Evolutionary conservation across 2,797 vertebrate species (phyloP).

Genomic region (Merluccius polli): DNA sequence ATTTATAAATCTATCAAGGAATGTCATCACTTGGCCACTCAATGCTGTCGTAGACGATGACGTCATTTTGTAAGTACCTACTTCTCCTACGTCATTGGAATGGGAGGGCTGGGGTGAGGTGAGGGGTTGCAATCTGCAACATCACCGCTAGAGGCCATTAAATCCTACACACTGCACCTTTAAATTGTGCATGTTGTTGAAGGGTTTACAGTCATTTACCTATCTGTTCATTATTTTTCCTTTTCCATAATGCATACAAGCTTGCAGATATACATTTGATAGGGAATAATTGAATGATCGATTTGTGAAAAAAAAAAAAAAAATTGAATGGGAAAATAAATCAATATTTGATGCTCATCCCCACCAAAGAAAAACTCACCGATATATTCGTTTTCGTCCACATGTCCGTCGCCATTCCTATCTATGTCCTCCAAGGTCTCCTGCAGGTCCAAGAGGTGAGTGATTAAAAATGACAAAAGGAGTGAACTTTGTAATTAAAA

Average conservation of each 20-base stretch:
- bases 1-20: no score
- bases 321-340: neutral
- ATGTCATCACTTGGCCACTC: no score
- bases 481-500: slow-evolving; percentile 31
- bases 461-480: slow-evolving; percentile 47
- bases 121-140: no score
- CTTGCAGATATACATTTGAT: neutral
- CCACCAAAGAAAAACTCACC: slow-evolving; percentile 71
- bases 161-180: no score
- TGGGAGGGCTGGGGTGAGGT: no score
- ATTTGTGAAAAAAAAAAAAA: neutral
- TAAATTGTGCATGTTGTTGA: no score
- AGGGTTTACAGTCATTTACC: no score
- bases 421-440: slow-evolving; percentile 99
- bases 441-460: slow-evolving; percentile 65
- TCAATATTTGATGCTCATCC: neutral
- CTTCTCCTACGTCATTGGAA: no score
- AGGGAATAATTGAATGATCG: no score
- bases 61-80: no score
- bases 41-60: no score
- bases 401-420: slow-evolving; percentile 90
- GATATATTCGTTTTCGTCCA: slow-evolving; percentile 97
- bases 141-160: no score
- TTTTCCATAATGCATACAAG: neutral
- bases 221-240: neutral